A percentile compares a stretch with the other conserved stretches of the same genome.
phyloP scores from a whole-genome alignment of 2,113 vertebrate species.

The Podilymbus podiceps region DNA sequence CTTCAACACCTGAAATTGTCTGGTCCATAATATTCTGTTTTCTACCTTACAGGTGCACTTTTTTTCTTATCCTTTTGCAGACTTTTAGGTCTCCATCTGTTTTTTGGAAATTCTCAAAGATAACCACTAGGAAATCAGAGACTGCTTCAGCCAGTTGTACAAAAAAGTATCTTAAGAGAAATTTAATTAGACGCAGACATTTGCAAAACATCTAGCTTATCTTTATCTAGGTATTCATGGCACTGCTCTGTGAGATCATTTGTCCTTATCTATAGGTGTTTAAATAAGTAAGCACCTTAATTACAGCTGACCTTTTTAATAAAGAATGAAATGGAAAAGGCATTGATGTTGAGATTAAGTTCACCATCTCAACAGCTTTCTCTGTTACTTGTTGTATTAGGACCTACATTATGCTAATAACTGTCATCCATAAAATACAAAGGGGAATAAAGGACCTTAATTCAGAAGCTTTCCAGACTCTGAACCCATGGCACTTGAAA shows the following conservation, averaged over 20 bases:
- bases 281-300: conserved; percentile 56
- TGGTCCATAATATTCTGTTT: not conserved
- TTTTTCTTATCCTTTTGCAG: not conserved
- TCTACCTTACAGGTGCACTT: rapidly evolving
- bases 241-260: not conserved
- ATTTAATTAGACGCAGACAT: not conserved
- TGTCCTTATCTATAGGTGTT: conserved; percentile 39
- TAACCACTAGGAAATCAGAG: not conserved
- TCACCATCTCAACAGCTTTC: not conserved
- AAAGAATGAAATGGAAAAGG: conserved; percentile 41
- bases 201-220: conserved; percentile 29
- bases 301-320: conserved; percentile 58
- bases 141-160: not conserved
- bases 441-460: not conserved
- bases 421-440: not conserved
- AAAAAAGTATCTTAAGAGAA: not conserved
- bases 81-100: not conserved
- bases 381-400: not conserved
- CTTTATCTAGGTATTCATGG: not conserved
- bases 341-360: not conserved
- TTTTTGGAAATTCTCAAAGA: not conserved
- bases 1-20: not conserved
- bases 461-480: not conserved
- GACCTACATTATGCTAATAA: not conserved
- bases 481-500: not conserved